Conservation (phyloP, 2,888 invertebrate genomes). For the Tridacna gigas region DNA sequence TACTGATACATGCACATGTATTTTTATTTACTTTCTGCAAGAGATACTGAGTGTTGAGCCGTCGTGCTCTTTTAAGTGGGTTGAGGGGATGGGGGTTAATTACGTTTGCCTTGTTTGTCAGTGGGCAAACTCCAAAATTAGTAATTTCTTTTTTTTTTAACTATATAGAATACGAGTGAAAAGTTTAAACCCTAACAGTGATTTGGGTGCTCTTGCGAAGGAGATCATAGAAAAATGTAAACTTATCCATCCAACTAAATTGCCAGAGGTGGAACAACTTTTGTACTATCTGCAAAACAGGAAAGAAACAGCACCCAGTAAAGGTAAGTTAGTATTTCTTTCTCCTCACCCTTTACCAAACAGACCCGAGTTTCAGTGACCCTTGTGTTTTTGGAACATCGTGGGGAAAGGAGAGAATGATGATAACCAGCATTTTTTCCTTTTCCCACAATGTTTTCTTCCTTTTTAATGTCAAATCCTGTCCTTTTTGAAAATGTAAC, state of each 20-base stretch:
- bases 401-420: not conserved
- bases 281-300: conserved; percentile 94
- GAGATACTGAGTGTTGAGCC: too few relatives aligned
- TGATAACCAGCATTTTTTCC: conserved; percentile 88
- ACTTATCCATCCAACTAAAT: conserved; percentile 92
- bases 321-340: conserved; percentile 66
- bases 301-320: conserved; percentile 85
- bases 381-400: not conserved
- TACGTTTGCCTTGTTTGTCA: too few relatives aligned
- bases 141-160: too few relatives aligned
- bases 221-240: conserved; percentile 95
- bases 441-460: too few relatives aligned
- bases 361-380: not conserved
- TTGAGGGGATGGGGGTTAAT: too few relatives aligned
- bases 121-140: too few relatives aligned
- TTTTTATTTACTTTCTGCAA: too few relatives aligned
- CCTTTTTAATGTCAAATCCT: too few relatives aligned
- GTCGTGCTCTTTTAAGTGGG: too few relatives aligned
- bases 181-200: conserved; percentile 91
- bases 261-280: conserved; percentile 94
- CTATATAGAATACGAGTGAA: conserved; percentile 88
- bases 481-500: too few relatives aligned
- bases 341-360: not conserved
- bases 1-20: too few relatives aligned
- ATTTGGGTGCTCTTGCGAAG: conserved; percentile 91